phyloP scores from a whole-genome alignment of 2,888 invertebrate species.

The Gerris lacustris region DNA sequence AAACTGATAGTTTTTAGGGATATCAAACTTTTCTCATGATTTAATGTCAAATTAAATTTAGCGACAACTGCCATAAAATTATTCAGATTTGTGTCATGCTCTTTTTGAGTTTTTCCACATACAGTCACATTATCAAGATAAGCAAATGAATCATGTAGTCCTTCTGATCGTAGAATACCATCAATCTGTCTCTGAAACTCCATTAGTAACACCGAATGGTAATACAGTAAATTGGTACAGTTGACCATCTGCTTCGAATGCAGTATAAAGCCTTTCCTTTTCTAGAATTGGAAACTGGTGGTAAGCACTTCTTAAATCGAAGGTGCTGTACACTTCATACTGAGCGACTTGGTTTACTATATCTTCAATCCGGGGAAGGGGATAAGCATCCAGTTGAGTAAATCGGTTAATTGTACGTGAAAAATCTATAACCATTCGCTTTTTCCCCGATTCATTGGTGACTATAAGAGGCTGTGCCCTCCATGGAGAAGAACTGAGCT shows the following conservation, averaged over 20 bases:
- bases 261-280: conserved; percentile 14
- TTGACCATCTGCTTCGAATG: conserved; percentile 24
- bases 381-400: conserved; percentile 21
- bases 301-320: conserved; percentile 11
- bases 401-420: conserved; percentile 16
- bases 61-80: not conserved
- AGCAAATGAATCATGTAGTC: conserved; percentile 8
- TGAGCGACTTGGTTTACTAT: conserved; percentile 15
- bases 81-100: not conserved
- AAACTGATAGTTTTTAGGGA: conserved; percentile 3
- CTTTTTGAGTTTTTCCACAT: not conserved
- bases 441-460: not conserved
- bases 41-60: conserved; percentile 19
- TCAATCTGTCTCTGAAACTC: conserved; percentile 19
- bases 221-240: conserved; percentile 24
- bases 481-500: conserved; percentile 14
- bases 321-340: conserved; percentile 1
- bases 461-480: conserved; percentile 15
- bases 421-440: conserved; percentile 15
- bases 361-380: conserved; percentile 23
- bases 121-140: conserved; percentile 7
- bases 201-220: conserved; percentile 27
- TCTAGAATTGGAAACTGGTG: not conserved
- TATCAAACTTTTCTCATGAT: conserved; percentile 12
- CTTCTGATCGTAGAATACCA: conserved; percentile 8